Base-by-base conservation (phyloP, 2,888 invertebrate species). In the Drosophila lacicola region DNA sequence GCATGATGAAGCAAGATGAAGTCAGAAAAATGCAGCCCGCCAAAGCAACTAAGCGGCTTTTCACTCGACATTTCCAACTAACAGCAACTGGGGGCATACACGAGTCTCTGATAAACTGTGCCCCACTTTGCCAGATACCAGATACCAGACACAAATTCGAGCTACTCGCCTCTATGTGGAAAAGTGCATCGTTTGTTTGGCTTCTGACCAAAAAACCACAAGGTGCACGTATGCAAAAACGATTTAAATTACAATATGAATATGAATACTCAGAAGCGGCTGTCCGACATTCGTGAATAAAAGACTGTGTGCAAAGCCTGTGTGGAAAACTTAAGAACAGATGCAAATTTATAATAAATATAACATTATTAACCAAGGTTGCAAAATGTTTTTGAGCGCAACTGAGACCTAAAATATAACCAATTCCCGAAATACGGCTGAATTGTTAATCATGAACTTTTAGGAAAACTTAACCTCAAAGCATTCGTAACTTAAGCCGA, bases 141-240 rank as follows among this genome's bases (percentile, higher is more conserved):
- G 57, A 58, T 67, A 25, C 49, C 56, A 72, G 57, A 58, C 70
- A 69, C 66, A 66, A 45, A 70, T 51, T 55, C 46, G 49, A 66
- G 62, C 19, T 14, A 25, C 19, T 29, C 42, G 42, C 3, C 33
- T 34, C 45, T 62, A 57, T 49, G 61, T 47, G 55, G 55, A 55
- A 55, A 63, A 69, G 77, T 64, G 63, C 69, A 73, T 54, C 70
- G 49, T 71, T 88, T 89, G 88, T 87, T 70, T 80, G 86, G 86
- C 86, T 87, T 87, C 86, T 82, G 72, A 88, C 85, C 85, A 86
- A 87, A 87, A 84, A 89, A 85, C 86, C 88, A 74, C 89, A 76
- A 71, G 78, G 64, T 74, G 62, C 69, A 25, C 41, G 47, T 9
- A 50, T 50, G 69, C 61, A 67, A 57, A 75, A 56, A 53, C 74